Evolutionary conservation across 2,113 vertebrate species (phyloP), one percentile per base, ranked within the genome.

Genomic region (Callithrix jacchus): DNA sequence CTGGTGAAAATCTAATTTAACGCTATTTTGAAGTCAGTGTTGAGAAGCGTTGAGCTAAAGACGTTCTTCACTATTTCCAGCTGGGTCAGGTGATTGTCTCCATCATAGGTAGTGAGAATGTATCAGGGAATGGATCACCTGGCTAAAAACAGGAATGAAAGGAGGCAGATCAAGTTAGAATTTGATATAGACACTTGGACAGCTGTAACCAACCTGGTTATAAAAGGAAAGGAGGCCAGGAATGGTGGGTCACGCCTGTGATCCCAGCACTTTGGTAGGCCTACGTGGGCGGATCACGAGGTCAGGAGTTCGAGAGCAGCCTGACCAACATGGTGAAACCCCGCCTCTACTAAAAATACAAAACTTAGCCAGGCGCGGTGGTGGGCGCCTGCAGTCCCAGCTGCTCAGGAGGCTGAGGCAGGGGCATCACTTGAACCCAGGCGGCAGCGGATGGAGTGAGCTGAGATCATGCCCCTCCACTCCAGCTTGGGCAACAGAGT

Each of bases 281-380:
- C 1, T 0, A 61, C 9, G 25, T 1, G 4, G 58, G 1, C 9
- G 9, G 58, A 61, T 61, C 58, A 61, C 4, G 58, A 61, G 25
- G 58, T 61, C 23, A 61, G 58, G 58, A 61, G 23, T 27, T 61
- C 58, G 4, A 27, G 58, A 61, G 23, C 58, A 61, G 4, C 25
- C 25, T 27, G 58, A 10, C 58, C 25, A 61, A 61, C 8, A 11
- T 0, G 25, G 25, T 61, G 58, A 61, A 61, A 61, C 58, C 23
- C 58, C 23, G 0, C 25, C 58, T 61, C 23, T 61, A 61, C 58
- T 61, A 61, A 61, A 61, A 61, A 61, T 25, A 61, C 21, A 25
- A 58, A 25, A 58, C 5, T 52, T 52, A 52, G 58, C 23, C 58
- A 27, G 58, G 23, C 1, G 23, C 10, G 4, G 58, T 61, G 23